Percentiles rank a stretch among this genome's conserved stretches.
Conservation (phyloP, 2,888 invertebrate species). For the Isoperla grammatica region DNA sequence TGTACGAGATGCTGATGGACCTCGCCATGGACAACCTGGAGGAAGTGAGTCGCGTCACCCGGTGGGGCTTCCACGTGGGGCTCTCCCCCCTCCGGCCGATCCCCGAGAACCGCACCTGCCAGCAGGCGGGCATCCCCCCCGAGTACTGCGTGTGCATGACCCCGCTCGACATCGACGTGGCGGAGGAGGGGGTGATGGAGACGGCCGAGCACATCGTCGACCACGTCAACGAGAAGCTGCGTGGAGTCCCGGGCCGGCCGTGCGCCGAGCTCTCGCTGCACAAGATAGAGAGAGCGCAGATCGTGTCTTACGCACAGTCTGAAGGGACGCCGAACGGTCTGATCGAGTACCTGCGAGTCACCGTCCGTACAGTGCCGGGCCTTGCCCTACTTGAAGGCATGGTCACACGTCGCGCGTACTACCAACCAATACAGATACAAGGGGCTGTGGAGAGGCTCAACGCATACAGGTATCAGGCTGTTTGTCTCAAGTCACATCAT, state of each 20-base stretch:
- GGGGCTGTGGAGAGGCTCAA: conserved; percentile 21
- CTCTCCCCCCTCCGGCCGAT: conserved; percentile 38
- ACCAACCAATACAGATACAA: not conserved
- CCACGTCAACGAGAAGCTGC: conserved; percentile 32
- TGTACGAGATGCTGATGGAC: conserved; percentile 42
- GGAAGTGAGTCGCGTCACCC: not conserved
- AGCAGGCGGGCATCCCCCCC: conserved; percentile 39
- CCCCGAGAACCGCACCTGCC: conserved; percentile 40
- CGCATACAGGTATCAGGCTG: conserved; percentile 22
- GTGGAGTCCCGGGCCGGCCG: not conserved
- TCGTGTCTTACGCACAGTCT: not conserved
- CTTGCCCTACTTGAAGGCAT: too few species aligned
- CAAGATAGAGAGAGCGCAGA: conserved; percentile 19
- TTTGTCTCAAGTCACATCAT: not conserved
- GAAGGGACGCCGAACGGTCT: too few species aligned
- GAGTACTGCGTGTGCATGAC: conserved; percentile 43
- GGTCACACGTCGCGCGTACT: too few species aligned
- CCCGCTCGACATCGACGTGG: conserved; percentile 31
- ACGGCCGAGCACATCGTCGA: conserved; percentile 33
- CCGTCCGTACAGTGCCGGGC: too few species aligned
- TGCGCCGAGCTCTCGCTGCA: conserved; percentile 16
- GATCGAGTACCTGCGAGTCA: too few species aligned
- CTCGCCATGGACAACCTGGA: conserved; percentile 30
- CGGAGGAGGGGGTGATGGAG: conserved; percentile 29
- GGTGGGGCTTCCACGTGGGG: conserved; percentile 18